Evolutionary conservation across 2,888 invertebrate genomes (phyloP), one percentile per base, ranked within the genome.

Genomic region (Chironomus tentans): DNA sequence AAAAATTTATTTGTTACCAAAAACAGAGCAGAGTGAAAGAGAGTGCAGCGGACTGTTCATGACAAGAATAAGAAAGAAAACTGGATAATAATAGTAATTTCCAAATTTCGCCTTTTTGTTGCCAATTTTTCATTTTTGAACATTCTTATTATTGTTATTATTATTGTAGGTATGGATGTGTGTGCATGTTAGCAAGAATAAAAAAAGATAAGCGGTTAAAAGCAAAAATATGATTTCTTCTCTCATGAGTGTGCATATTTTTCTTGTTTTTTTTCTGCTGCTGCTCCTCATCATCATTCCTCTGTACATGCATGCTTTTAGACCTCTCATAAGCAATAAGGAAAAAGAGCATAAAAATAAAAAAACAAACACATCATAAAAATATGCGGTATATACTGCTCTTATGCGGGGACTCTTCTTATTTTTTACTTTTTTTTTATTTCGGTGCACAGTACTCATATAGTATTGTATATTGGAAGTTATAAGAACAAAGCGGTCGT

Each of bases 291-390:
- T 56, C 56, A 56, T 56, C 56, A 56, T 56, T 56, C 56, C 18
- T 5, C 18, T 7, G n/a, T 6, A 18, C 18, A 56, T 56, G 7
- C 15, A 15, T 56, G 56, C 15, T 15, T 15, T 18, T 15, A 56
- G 56, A 56, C 56, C 56, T 56, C 56, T 65, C 65, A 65, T 24
- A 65, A 21, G 65, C 65, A 65, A 65, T 24, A 65, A 65, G 65
- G 22, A 65, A 65, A 22, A 24, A 65, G 13, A 18, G 22, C 48
- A 70, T 71, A 47, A 38, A 68, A 71, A 73, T 61, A 50, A 73
- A 73, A 62, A 73, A 73, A 73, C 73, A 73, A 73, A 73, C 73
- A 73, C 73, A 73, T 73, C 73, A 73, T 73, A 73, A 73, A 73
- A 62, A 18, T 56, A 56, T 56, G 56, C 56, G 56, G 18, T 56